phyloP scores from a whole-genome alignment of 2,888 invertebrate genomes.

The Pseudococcus jackbeardsleyi region DNA sequence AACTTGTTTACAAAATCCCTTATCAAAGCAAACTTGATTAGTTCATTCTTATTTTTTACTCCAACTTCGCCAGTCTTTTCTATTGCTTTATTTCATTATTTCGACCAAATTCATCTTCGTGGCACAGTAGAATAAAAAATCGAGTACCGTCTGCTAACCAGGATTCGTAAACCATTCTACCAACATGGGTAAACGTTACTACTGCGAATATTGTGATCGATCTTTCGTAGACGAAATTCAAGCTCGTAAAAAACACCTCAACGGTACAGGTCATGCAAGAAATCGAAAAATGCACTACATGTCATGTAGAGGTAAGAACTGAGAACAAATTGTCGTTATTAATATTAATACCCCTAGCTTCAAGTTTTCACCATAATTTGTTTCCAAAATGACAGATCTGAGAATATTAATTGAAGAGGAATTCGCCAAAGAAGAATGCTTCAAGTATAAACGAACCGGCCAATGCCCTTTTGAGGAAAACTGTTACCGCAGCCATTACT shows the following conservation, averaged over 20 bases:
- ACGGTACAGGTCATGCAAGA: constrained; percentile 79
- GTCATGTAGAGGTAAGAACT: constrained; percentile 76
- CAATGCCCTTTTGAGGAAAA: constrained; percentile 77
- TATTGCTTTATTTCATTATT: no score
- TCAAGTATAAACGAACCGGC: constrained; percentile 74
- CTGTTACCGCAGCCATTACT: constrained; percentile 80
- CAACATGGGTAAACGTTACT: constrained; percentile 82
- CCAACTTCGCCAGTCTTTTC: no score
- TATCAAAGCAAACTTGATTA: no score
- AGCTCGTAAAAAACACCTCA: constrained; percentile 81
- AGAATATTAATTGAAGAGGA: constrained; percentile 77
- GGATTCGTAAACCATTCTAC: not conserved
- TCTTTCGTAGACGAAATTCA: constrained; percentile 81
- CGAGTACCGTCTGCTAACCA: no score
- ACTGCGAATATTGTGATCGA: constrained; percentile 87
- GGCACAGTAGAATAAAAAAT: no score
- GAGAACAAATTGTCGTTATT: not conserved
- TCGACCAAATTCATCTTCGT: no score
- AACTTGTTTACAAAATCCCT: no score
- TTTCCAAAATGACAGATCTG: constrained; percentile 72
- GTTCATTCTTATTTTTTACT: no score
- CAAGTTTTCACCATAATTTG: not conserved
- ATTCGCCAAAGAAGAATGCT: constrained; percentile 74
- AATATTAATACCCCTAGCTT: not conserved
- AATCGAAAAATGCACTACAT: constrained; percentile 80